Conservation (phyloP, 2,113 vertebrate genomes). For the Dascyllus trimaculatus region DNA sequence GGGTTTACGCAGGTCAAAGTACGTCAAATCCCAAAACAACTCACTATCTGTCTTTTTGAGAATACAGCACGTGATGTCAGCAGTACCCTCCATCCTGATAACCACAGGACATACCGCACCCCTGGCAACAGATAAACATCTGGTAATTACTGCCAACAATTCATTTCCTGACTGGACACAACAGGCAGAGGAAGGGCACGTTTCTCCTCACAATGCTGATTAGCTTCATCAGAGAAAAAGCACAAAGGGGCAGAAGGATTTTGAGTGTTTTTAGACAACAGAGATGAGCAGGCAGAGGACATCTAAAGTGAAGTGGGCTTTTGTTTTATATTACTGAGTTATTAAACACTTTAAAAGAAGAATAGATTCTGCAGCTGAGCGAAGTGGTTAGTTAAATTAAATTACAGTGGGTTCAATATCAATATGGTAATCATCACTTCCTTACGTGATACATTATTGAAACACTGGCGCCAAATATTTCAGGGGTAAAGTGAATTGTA, state of each 20-base stretch:
- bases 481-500: no score
- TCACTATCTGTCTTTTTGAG: neutral
- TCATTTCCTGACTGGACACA: conserved; percentile 61
- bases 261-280: conserved; percentile 3
- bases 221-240: conserved; percentile 35
- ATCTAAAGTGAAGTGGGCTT: neutral
- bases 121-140: conserved; percentile 49
- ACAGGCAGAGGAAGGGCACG: conserved; percentile 36
- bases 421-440: no score
- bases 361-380: neutral
- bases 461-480: no score
- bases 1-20: conserved; percentile 1
- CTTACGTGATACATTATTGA: no score
- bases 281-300: conserved; percentile 18
- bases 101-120: conserved; percentile 40
- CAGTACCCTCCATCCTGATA: conserved; percentile 15
- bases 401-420: no score
- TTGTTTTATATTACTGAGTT: neutral
- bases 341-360: conserved; percentile 8
- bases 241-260: conserved; percentile 11
- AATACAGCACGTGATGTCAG: neutral
- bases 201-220: conserved; percentile 44
- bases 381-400: neutral
- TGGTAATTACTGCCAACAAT: conserved; percentile 43
- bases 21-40: neutral